Evolutionary conservation across 2,797 vertebrate genomes (phyloP), one percentile per base, ranked within the genome.

Genomic region (Potorous gilbertii): DNA sequence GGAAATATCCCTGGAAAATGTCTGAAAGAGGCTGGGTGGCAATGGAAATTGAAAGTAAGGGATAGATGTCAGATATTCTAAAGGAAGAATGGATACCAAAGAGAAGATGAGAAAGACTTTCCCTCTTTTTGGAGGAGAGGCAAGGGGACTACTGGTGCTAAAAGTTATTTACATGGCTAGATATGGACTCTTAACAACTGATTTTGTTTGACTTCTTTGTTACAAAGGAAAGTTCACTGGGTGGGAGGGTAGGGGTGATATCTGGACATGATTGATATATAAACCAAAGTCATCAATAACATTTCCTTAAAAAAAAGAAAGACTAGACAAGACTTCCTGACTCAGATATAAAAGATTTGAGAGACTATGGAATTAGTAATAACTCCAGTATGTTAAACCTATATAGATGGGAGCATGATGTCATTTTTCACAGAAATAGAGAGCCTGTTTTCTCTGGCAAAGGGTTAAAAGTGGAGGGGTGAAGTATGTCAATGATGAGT

Each of bases 401-500:
- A 90, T 91, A 59, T 90, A 90, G n/a, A 94, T 94, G 40, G 57
- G 74, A 93, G 90, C 93, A 93, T 54, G 74, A 56, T 95, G n/a
- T 66, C 92, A 91, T 62, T 89, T 29, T 92, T 57, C 56, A 94
- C 89, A 95, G 92, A 94, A 97, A 96, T 46, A 91, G 57, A 91
- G 96, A 98, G 8, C 3, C n/a, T 4, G 27, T 81, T 81, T 81
- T 81, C 66, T 81, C 21, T 46, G 74, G n/a, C 8, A 40, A 46
- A 40, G 9, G 3, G 18, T 40, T 74, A n/a, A 5, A 40, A 18
- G 16, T 81, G n/a, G 27, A 34, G 56, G 66, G 90, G 93, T 94
- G 56, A 62, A n/a, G 1, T 81, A 28, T 55, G 90, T 94, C 96
- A 90, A 90, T 52, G 62, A 95, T 92, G 54, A 66, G 94, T 96